These are phyloP conservation scores for Sphenopsis melanotis DNA, from an alignment of 2,797 vertebrate species.

Conservation along the genomic window DNA sequence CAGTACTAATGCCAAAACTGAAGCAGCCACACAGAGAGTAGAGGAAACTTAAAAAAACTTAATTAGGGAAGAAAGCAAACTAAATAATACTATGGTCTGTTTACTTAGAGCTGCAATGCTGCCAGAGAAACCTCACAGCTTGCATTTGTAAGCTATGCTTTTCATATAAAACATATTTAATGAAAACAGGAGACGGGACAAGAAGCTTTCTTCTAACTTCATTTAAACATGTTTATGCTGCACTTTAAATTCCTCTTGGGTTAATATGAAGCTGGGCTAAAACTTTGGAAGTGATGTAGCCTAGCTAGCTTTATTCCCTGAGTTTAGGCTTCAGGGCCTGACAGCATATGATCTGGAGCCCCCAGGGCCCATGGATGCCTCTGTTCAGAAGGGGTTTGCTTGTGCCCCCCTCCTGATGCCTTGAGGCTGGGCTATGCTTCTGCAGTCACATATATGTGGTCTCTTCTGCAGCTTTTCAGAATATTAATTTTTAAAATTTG, in stretches of 20 bases:
- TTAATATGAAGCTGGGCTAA: conserved; percentile 53
- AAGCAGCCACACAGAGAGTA: conserved; percentile 75
- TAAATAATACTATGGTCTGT: conserved; percentile 74
- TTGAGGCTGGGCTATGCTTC: neutral
- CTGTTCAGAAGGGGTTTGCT: neutral
- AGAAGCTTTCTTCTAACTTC: conserved; percentile 69
- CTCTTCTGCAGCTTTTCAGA: neutral
- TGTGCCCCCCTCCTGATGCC: neutral
- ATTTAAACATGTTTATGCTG: conserved; percentile 69
- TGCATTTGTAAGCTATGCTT: conserved; percentile 68
- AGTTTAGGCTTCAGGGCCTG: neutral
- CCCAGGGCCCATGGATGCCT: accelerated
- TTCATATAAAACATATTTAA: conserved; percentile 73
- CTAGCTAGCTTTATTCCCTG: neutral
- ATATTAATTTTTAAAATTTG: neutral
- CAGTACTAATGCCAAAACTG: conserved; percentile 69
- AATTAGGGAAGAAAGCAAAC: conserved; percentile 76
- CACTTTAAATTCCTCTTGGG: conserved; percentile 64
- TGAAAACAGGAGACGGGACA: conserved; percentile 71
- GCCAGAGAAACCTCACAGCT: conserved; percentile 74
- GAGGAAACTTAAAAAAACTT: conserved; percentile 77
- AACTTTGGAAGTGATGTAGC: conserved; percentile 44
- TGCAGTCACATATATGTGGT: neutral
- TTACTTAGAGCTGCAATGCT: conserved; percentile 65
- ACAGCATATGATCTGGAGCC: neutral